These are phyloP conservation scores for Papilio polyxenes DNA, from an alignment of 1,140 invertebrate genomes.

Conservation along the genomic window DNA sequence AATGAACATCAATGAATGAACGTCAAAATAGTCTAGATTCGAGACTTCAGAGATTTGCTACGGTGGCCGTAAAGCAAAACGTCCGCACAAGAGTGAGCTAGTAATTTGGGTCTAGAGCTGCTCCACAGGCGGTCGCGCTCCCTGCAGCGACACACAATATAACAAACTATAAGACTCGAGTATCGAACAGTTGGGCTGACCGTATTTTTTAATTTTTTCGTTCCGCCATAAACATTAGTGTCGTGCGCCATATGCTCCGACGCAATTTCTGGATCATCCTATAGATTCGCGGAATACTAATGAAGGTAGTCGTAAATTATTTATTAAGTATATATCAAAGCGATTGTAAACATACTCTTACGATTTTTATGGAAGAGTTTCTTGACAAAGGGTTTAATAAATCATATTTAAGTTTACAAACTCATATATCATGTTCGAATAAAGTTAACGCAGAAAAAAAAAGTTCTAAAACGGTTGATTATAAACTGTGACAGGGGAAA, in stretches of 20 bases:
- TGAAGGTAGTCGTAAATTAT: constrained; percentile 43
- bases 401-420: constrained; percentile 29
- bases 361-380: constrained; percentile 9
- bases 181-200: constrained; percentile 67
- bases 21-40: constrained; percentile 38
- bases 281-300: constrained; percentile 48
- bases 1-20: no score
- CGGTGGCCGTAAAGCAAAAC: constrained; percentile 39
- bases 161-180: constrained; percentile 64
- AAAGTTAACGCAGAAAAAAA: background rate
- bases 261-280: constrained; percentile 59
- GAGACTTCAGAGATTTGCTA: constrained; percentile 39
- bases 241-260: constrained; percentile 63
- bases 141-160: constrained; percentile 65
- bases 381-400: background rate
- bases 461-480: background rate
- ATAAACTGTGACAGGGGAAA: background rate
- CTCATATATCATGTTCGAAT: constrained; percentile 16
- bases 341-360: constrained; percentile 40
- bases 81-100: constrained; percentile 53
- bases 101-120: constrained; percentile 64
- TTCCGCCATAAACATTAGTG: constrained; percentile 66
- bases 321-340: constrained; percentile 36
- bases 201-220: constrained; percentile 63
- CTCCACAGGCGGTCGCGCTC: constrained; percentile 60